phyloP scores from a whole-genome alignment of 2,797 vertebrate species.

The Ctenosaura bakeri region DNA sequence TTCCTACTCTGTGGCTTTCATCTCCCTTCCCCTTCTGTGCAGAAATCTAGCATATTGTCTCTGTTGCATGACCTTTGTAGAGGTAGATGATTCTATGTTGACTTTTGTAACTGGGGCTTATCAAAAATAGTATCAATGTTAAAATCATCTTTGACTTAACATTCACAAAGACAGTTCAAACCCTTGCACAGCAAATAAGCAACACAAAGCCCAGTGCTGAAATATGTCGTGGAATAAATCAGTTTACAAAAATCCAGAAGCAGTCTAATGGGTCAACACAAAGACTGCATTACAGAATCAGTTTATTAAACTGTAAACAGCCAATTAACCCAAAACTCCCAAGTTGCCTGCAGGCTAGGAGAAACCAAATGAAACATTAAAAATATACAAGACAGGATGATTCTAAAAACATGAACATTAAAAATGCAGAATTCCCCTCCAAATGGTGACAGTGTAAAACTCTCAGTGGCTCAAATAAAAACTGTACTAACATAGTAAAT shows the following conservation, averaged over 20 bases:
- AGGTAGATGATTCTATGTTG: neutral
- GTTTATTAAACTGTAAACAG: neutral
- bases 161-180: neutral
- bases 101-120: neutral
- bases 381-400: neutral
- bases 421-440: neutral
- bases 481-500: neutral
- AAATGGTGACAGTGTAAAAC: neutral
- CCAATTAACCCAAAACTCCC: neutral
- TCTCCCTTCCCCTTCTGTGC: neutral
- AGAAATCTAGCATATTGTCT: neutral
- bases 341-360: neutral
- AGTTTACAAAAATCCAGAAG: neutral
- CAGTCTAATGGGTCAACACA: neutral
- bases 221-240: neutral
- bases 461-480: too few relatives aligned
- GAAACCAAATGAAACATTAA: neutral
- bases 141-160: neutral
- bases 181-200: neutral
- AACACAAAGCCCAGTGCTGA: neutral
- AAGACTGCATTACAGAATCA: neutral
- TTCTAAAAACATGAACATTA: neutral
- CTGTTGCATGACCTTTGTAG: neutral
- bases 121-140: neutral
- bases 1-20: neutral